A percentile compares a stretch with the other conserved stretches of the same genome.
These are phyloP conservation scores for Cremastinae sp. DNA, from an alignment of 2,888 invertebrate genomes.

Conservation along the genomic window DNA sequence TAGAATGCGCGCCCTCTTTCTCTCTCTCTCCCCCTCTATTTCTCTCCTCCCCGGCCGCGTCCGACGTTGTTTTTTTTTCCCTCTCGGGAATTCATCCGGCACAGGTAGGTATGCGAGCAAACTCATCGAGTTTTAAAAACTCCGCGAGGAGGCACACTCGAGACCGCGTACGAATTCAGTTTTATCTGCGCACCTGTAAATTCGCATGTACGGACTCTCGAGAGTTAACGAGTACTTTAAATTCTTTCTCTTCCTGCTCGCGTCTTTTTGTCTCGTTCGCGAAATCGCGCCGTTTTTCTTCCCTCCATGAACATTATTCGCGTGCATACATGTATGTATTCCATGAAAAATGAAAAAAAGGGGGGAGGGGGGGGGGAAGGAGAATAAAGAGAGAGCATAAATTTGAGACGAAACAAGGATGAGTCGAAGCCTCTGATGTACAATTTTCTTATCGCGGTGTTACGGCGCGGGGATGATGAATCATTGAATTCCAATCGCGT, in stretches of 20 bases:
- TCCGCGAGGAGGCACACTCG: slow-evolving; percentile 5
- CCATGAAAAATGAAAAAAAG: slow-evolving; percentile 1
- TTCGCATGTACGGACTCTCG: not conserved
- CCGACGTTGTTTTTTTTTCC: not conserved
- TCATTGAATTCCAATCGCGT: slow-evolving; percentile 62
- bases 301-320: not conserved
- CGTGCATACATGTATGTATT: too few species aligned
- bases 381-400: slow-evolving; percentile 34
- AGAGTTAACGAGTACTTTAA: not conserved
- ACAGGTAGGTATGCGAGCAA: slow-evolving; percentile 72
- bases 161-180: slow-evolving; percentile 17
- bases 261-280: not conserved
- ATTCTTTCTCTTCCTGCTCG: not conserved
- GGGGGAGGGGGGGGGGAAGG: slow-evolving; percentile 5
- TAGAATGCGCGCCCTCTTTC: slow-evolving; percentile 32
- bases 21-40: slow-evolving; percentile 3
- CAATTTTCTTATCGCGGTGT: slow-evolving; percentile 51
- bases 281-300: too few species aligned
- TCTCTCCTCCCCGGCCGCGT: slow-evolving; percentile 11
- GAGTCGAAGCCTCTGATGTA: slow-evolving; percentile 52
- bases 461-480: slow-evolving; percentile 57
- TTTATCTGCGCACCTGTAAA: slow-evolving; percentile 30
- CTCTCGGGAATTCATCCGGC: slow-evolving; percentile 63
- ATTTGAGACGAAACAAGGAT: slow-evolving; percentile 8
- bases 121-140: slow-evolving; percentile 47